Evolutionary conservation across 2,113 vertebrate species (phyloP).

Genomic region (Spermophilus dauricus): DNA sequence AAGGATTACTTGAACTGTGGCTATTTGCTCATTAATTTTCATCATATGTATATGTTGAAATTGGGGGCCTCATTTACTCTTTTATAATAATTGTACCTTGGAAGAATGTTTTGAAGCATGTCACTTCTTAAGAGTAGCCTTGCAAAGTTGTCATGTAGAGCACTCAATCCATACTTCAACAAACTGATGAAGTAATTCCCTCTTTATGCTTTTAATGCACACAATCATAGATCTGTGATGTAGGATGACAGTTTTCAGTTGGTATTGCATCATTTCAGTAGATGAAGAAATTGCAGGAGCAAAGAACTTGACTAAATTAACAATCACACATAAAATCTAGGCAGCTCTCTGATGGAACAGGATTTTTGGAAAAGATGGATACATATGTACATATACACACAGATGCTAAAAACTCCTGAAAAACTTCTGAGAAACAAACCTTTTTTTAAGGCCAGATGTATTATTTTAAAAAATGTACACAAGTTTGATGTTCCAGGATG

Average conservation of each 20-base stretch:
- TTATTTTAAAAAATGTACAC: neutral
- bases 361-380: neutral
- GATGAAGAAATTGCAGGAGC: neutral
- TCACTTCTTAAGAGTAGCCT: neutral
- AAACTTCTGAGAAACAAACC: neutral
- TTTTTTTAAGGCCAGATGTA: neutral
- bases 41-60: neutral
- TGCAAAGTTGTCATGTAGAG: neutral
- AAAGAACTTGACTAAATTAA: neutral
- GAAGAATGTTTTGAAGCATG: neutral
- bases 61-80: rapidly evolving
- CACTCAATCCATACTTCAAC: neutral
- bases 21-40: neutral
- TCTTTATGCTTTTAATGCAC: neutral
- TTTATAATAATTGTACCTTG: neutral
- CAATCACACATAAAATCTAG: neutral
- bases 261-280: neutral
- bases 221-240: neutral
- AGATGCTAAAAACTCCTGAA: neutral
- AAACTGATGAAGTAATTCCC: neutral
- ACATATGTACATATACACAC: neutral
- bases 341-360: neutral
- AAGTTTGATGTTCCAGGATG: neutral
- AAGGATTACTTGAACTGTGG: neutral
- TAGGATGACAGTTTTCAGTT: neutral